These are phyloP conservation scores for Penaeus monodon DNA, from an alignment of 2,888 invertebrate genomes.

Conservation along the genomic window DNA sequence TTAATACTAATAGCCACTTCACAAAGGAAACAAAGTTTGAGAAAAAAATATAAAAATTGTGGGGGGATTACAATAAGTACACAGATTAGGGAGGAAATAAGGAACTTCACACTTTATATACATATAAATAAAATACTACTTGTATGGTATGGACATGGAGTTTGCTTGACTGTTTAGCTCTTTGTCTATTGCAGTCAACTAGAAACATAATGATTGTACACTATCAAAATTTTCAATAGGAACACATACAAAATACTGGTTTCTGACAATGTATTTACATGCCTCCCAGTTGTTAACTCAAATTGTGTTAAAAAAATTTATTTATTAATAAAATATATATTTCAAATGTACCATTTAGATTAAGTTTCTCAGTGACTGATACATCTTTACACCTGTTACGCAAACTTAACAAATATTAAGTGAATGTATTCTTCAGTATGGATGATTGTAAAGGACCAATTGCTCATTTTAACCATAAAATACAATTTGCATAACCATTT, in stretches of 20 bases:
- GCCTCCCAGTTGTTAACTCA: conserved; percentile 5
- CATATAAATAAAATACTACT: conserved; percentile 49
- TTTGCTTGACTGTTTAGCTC: conserved; percentile 20
- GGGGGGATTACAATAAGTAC: conserved; percentile 27
- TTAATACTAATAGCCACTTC: conserved; percentile 16
- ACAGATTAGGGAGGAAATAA: conserved; percentile 30
- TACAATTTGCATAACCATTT: conserved; percentile 27
- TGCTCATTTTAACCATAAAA: conserved; percentile 9
- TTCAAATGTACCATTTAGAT: conserved; percentile 23
- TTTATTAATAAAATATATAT: conserved; percentile 34
- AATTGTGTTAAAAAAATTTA: conserved; percentile 28
- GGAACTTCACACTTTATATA: conserved; percentile 53
- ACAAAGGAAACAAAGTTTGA: conserved; percentile 19
- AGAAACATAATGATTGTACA: conserved; percentile 35
- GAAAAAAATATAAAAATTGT: conserved; percentile 1
- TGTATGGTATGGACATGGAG: conserved; percentile 44
- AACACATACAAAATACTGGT: conserved; percentile 30
- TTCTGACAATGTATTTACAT: conserved; percentile 19
- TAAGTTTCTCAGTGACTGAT: conserved; percentile 16
- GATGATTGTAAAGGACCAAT: conserved; percentile 18
- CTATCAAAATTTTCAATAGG: conserved; percentile 24
- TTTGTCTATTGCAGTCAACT: conserved; percentile 6
- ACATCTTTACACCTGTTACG: conserved; percentile 3
- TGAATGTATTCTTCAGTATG: conserved; percentile 18
- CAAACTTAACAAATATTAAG: conserved; percentile 32